phyloP scores from a whole-genome alignment of 2,888 invertebrate genomes.

The Margaritifera margaritifera region DNA sequence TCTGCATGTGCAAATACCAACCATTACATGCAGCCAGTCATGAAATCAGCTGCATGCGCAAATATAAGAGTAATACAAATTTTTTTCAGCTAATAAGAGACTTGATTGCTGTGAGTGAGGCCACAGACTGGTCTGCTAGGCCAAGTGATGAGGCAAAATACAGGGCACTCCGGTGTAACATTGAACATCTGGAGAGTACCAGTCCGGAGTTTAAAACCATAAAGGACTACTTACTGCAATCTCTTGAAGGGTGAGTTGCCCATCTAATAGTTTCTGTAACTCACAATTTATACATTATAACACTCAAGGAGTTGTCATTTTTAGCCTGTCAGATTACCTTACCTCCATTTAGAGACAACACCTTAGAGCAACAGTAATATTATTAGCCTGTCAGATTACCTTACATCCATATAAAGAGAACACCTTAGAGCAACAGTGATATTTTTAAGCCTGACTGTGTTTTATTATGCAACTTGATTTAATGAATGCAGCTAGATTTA shows the following conservation, averaged over 20 bases:
- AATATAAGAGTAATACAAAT: background rate
- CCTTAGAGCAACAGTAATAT: no score
- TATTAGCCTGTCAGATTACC: no score
- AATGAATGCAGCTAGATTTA: no score
- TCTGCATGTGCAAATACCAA: no score
- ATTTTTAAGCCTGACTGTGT: no score
- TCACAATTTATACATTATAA: background rate
- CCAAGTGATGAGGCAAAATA: slow-evolving; percentile 61
- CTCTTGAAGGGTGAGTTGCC: slow-evolving; percentile 21
- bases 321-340: background rate
- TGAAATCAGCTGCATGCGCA: background rate
- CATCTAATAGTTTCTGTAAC: no score
- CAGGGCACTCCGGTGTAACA: slow-evolving; percentile 64
- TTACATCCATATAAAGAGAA: no score
- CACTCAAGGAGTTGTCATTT: background rate
- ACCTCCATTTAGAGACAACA: no score
- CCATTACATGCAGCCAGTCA: background rate
- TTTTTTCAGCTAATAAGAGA: slow-evolving; percentile 62
- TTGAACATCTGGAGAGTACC: slow-evolving; percentile 35
- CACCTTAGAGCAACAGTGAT: no score
- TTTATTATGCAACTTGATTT: no score
- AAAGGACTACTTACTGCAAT: slow-evolving; percentile 18
- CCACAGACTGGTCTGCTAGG: slow-evolving; percentile 62
- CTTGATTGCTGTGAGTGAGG: slow-evolving; percentile 67
- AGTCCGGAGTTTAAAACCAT: slow-evolving; percentile 36